Conservation (phyloP, 2,797 vertebrate species). For the Sebastolobus altivelis region DNA sequence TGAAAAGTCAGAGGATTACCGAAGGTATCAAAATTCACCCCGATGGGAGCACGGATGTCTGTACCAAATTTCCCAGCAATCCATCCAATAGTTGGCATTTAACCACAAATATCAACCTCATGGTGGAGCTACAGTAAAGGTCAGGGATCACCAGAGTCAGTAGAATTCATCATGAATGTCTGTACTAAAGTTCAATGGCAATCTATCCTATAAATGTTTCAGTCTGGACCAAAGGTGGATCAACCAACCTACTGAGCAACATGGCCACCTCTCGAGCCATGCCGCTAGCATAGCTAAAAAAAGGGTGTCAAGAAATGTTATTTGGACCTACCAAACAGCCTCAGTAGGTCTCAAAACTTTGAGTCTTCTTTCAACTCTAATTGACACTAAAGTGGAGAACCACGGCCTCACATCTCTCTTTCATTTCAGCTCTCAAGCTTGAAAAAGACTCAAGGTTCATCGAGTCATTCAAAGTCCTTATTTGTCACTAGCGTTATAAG, state of each 20-base stretch:
- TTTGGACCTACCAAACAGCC: not conserved
- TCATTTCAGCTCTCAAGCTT: too few species aligned
- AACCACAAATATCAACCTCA: not conserved
- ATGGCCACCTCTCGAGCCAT: too few species aligned
- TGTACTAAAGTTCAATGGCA: not conserved
- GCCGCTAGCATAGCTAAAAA: too few species aligned
- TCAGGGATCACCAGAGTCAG: not conserved
- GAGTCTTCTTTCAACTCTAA: not conserved
- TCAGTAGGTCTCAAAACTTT: not conserved
- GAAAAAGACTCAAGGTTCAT: not conserved
- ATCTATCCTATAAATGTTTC: not conserved
- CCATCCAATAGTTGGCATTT: not conserved
- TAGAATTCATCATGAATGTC: not conserved
- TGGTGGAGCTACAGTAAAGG: not conserved
- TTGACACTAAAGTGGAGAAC: not conserved
- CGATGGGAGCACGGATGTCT: not conserved
- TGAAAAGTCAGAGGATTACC: not conserved
- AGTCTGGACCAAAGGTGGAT: not conserved
- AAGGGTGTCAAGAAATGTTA: not conserved
- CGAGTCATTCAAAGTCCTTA: not conserved
- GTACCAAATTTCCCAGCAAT: not conserved
- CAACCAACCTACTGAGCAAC: too few species aligned
- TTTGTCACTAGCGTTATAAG: not conserved
- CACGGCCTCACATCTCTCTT: not conserved
- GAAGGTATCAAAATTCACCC: not conserved